Base-by-base conservation (phyloP, 2,888 invertebrate species). In the Heliconius charithonia region DNA sequence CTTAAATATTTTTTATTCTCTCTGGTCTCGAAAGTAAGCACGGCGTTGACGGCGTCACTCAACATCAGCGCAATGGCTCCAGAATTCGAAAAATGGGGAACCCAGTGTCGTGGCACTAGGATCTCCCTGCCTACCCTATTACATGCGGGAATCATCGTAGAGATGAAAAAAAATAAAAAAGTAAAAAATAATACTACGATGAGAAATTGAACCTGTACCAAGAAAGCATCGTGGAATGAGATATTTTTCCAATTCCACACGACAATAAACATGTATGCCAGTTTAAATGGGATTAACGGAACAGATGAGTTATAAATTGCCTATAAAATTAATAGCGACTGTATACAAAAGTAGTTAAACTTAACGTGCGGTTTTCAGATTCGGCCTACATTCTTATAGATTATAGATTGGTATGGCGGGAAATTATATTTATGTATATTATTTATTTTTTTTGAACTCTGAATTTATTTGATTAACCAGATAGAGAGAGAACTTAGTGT, bases 271-370 rank as follows among this genome's bases (percentile, higher is more conserved):
- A 74, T 63, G 16, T 56, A 72, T 59, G 72, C 72, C 25, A 65
- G 63, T 74, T 63, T 25, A 65, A 45, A 65, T 74, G 19, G 65
- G 65, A 45, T 74, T 45, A 74, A 27, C 74, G 74, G 74, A 74
- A 74, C 74, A 74, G 74, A 45, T 27, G 63, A 41, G 63, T 41
- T 74, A 74, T 74, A 65, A 77, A 77, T 77, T 71, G 51, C 32
- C 62, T 71, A 77, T 71, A 77, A 77, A 77, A 77, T 77, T 77
- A 77, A 76, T 71, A 76, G 62, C 41, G 25, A 72, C 63, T 22
- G 32, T 77, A 45, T 73, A 77, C 73, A 77, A 59, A 56, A 66
- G 73, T 73, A 59, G 72, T 77, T 73, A 73, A 77, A 73, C 73
- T 77, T 77, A 73, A 77, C 77, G 77, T 71, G 65, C 29, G 65